A percentile compares a stretch with the other conserved stretches of the same genome.
Conservation (phyloP, 2,113 vertebrate species). For the Nasalis larvatus region DNA sequence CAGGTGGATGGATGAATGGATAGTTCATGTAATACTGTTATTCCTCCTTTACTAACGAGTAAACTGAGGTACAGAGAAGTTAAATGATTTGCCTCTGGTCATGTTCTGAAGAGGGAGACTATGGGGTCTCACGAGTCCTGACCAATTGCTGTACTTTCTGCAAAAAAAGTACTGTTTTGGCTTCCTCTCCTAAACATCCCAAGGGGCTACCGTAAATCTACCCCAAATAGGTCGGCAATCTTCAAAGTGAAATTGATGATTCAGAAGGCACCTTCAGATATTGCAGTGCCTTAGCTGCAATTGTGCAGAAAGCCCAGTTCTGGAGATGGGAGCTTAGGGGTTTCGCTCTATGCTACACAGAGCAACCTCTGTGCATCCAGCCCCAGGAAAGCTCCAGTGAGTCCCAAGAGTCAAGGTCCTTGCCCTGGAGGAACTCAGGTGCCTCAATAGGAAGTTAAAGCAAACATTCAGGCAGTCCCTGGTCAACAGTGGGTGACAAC, state of each 20-base stretch:
- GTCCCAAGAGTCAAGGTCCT: not conserved
- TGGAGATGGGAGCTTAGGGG: not conserved
- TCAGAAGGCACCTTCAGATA: not conserved
- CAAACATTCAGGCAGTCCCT: not conserved
- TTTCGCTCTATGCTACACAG: not conserved
- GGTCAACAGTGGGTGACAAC: not conserved
- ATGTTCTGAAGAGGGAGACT: too few relatives aligned
- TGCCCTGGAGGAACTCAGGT: not conserved
- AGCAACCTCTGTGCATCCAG: not conserved
- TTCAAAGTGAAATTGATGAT: slow-evolving; percentile 19
- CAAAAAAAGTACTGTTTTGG: not conserved
- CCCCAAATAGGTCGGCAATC: fast-evolving
- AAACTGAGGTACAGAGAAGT: not conserved
- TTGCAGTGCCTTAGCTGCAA: fast-evolving
- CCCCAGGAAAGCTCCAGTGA: fast-evolving
- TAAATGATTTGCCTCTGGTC: not conserved
- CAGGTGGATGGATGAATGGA: not conserved
- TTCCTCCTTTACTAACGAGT: not conserved
- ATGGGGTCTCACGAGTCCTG: not conserved
- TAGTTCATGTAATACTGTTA: not conserved
- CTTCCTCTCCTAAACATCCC: not conserved
- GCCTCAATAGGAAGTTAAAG: not conserved
- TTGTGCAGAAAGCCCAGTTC: not conserved
- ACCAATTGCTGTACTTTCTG: not conserved
- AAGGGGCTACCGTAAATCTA: not conserved